Base-by-base conservation (phyloP, 2,797 vertebrate genomes). In the Austrolebias charrua region DNA sequence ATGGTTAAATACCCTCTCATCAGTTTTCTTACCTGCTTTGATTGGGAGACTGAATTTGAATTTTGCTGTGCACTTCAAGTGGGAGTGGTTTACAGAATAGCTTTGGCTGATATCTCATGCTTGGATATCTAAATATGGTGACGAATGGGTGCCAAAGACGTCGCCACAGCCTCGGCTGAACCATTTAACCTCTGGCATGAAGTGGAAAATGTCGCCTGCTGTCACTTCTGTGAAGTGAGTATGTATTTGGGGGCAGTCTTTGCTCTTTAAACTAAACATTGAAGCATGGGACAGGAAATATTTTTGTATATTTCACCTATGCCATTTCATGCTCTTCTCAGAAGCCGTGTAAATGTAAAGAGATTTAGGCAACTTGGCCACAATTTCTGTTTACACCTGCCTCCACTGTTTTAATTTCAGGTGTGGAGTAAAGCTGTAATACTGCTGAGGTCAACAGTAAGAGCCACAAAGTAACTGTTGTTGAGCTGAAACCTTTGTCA, bases 221-320 rank as follows among this genome's bases (percentile, higher is more conserved):
- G 87, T 90, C 89, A 92, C 92, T 93, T 93, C 92, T 92, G 89
- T 93, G 92, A 93, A 93, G 92, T 93, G 90, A 83, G 63, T 76
- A 64, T 82, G 79, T 87, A 75, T 82, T 80, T 54, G 69, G 56
- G 63, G 56, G 51, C 42, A 66, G 52, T 69, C 73, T 81, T 78
- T 81, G 76, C 81, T 81, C 77, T 73, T 82, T 63, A 63, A 82
- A 86, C 81, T 60, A 76, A 82, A 85, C 65, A 73, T 89, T 65
- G 86, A 79, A 80, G 80, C 84, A 86, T 89, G 90, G 91, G 90
- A 91, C 91, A 89, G 85, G 86, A 90, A 85, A 87, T 93, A 91
- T 91, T 91, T 92, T 92, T 92, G 82, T 91, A 90, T 83, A 84
- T 91, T 89, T 89, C 83, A 86, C 76, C 67, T 75, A 83, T 86